Percentiles rank a stretch among this genome's conserved stretches.
These are phyloP conservation scores for Spodoptera exigua DNA, from an alignment of 2,888 invertebrate species.

Conservation along the genomic window DNA sequence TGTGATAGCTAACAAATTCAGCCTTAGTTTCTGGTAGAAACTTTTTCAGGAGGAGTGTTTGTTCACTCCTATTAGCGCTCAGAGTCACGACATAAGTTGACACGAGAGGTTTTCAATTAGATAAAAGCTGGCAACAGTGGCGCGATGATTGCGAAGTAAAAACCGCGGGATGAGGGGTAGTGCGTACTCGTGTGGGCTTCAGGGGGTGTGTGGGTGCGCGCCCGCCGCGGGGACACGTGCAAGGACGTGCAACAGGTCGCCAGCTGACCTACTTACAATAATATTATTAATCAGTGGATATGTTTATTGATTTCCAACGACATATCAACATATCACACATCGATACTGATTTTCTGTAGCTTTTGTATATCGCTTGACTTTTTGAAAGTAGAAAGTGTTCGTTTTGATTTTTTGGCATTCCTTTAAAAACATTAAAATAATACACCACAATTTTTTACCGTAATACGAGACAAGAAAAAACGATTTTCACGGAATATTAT, in stretches of 20 bases:
- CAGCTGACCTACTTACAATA: constrained; percentile 75
- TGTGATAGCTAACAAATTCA: constrained; percentile 20
- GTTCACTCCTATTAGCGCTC: constrained; percentile 31
- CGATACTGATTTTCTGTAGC: neutral
- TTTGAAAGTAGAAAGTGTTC: neutral
- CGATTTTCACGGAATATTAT: no score
- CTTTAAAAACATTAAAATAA: constrained; percentile 1
- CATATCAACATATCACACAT: neutral
- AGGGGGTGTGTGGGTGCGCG: constrained; percentile 29
- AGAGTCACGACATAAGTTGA: constrained; percentile 44
- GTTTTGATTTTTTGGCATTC: no score
- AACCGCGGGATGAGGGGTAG: constrained; percentile 39
- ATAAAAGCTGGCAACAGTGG: constrained; percentile 51
- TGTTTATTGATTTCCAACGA: constrained; percentile 51
- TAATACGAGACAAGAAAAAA: no score
- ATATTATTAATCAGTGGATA: constrained; percentile 58
- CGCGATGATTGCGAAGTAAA: constrained; percentile 57
- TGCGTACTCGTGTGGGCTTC: constrained; percentile 50
- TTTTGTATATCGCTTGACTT: no score
- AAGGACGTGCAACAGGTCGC: constrained; percentile 79
- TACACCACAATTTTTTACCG: neutral
- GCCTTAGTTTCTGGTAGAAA: constrained; percentile 14
- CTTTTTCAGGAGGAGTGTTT: constrained; percentile 24
- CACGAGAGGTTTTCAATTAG: constrained; percentile 52
- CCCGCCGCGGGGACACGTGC: constrained; percentile 55